Evolutionary conservation across 1,140 invertebrate species (phyloP).

Genomic region (Drosophila bifasciata): DNA sequence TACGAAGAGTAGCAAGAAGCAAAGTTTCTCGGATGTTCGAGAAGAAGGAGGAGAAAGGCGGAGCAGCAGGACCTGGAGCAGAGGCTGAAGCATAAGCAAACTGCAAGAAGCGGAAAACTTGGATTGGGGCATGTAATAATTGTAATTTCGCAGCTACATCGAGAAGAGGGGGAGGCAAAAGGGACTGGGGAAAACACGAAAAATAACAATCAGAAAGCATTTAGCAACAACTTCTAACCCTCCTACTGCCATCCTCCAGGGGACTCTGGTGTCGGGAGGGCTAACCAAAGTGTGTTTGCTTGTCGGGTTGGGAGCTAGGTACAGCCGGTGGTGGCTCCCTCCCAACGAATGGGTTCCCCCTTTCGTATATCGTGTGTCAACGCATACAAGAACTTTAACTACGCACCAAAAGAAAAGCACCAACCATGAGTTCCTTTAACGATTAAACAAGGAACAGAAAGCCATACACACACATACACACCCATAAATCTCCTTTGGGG

Average conservation of each 20-base stretch:
- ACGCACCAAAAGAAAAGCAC: conserved; percentile 21
- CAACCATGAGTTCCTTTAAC: conserved; percentile 65
- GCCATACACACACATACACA: conserved; percentile 32
- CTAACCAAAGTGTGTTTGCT: conserved; percentile 40
- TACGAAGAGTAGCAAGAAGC: conserved; percentile 21
- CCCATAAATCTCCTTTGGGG: conserved; percentile 56
- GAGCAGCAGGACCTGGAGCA: background rate
- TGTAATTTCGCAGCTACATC: conserved; percentile 73
- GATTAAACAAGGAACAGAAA: conserved; percentile 73
- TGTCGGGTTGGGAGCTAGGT: conserved; percentile 17
- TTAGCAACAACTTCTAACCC: conserved; percentile 72
- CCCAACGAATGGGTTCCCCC: conserved; percentile 17
- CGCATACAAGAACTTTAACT: conserved; percentile 43
- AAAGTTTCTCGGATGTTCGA: conserved; percentile 47
- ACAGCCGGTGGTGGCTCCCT: conserved; percentile 55
- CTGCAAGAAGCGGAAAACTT: conserved; percentile 51
- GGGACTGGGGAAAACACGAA: conserved; percentile 64
- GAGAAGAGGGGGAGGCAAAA: conserved; percentile 22
- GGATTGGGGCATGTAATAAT: conserved; percentile 72
- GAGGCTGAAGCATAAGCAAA: conserved; percentile 37
- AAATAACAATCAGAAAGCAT: conserved; percentile 84
- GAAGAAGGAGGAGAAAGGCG: too few species aligned
- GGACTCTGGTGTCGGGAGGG: conserved; percentile 8
- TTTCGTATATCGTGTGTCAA: conserved; percentile 32
- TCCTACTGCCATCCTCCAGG: conserved; percentile 17